Base-by-base conservation (phyloP, 1,140 invertebrate genomes). In the Caenorhabditis briggsae region DNA sequence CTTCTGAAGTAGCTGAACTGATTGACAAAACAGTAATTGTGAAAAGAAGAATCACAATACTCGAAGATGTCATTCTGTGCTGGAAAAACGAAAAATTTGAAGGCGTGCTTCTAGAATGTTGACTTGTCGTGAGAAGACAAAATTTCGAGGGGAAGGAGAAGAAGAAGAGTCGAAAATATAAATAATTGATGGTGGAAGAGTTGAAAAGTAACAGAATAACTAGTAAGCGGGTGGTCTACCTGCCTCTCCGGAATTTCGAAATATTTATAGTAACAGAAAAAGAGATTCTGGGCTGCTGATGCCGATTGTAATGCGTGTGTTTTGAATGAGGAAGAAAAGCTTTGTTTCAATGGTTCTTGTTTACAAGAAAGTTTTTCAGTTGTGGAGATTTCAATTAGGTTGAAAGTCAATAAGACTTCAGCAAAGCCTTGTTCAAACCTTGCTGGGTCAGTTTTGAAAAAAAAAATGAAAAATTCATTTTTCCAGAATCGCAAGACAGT, bases 171-270 rank as follows among this genome's bases (percentile, higher is more conserved):
- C 8, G n/a, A 74, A 74, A n/a, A 8, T 16, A 74, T 74, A 20
- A 74, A 74, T 33, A 74, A 74, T 74, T 74, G 33, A 74, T 74
- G 65, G 46, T 33, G n/a, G n/a, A 46, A 74, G 41, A 46, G 41
- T n/a, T 16, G 41, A 46, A 74, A 74, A 74, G 65, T 74, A 74
- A 48, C 46, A 16, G 65, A 74, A 74, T 74, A 74, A 74, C 65
- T 48, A 74, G 65, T 74, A 48, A 74, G 43, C 16, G 65, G 41
- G 65, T 20, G 41, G 43, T 20, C 65, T 74, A 70, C 65, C 65
- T 74, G 65, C 41, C 11, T 33, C 33, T 33, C 33, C 33, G 33
- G 33, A 33, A 33, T 33, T 33, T 33, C 12, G 14, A 33, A 33
- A 33, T 64, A 46, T 74, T 65, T 14, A 65, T 14, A 33, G 25